Percentiles rank a stretch among this genome's conserved stretches.
Evolutionary conservation across 2,113 vertebrate genomes (phyloP).

Genomic region (Origma solitaria): DNA sequence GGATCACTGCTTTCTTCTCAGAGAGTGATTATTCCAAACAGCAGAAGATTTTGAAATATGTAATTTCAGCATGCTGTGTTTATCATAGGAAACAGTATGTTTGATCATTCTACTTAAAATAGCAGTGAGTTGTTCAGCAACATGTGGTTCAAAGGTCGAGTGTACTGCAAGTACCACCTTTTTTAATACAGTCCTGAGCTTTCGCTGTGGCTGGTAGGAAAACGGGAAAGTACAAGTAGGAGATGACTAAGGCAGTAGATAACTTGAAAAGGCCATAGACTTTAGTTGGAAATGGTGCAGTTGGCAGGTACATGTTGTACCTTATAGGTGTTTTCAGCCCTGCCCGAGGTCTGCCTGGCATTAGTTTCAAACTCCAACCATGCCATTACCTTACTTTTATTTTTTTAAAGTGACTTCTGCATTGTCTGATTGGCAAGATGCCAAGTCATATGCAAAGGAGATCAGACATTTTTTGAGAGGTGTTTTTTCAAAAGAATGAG

Average conservation of each 20-base stretch:
- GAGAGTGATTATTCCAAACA: neutral
- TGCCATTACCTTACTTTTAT: neutral
- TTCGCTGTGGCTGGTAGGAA: neutral
- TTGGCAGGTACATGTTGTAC: neutral
- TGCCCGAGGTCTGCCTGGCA: neutral
- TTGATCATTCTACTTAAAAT: neutral
- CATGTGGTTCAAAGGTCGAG: neutral
- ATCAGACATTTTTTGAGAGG: neutral
- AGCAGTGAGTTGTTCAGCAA: neutral
- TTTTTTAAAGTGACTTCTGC: neutral
- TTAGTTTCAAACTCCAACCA: neutral
- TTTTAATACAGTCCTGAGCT: neutral
- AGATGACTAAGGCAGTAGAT: neutral
- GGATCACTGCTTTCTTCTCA: slow-evolving; percentile 10
- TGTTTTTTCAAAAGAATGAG: neutral
- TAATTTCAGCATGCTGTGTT: neutral
- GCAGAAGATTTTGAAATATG: neutral
- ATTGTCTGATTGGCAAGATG: slow-evolving; percentile 21
- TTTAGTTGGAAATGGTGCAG: neutral
- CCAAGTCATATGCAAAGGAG: neutral
- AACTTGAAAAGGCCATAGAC: neutral
- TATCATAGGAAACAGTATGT: neutral
- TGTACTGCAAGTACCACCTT: neutral
- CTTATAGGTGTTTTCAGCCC: neutral
- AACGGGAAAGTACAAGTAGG: neutral